Conservation (phyloP, 1,140 invertebrate genomes). For the Platorchestia sp. region DNA sequence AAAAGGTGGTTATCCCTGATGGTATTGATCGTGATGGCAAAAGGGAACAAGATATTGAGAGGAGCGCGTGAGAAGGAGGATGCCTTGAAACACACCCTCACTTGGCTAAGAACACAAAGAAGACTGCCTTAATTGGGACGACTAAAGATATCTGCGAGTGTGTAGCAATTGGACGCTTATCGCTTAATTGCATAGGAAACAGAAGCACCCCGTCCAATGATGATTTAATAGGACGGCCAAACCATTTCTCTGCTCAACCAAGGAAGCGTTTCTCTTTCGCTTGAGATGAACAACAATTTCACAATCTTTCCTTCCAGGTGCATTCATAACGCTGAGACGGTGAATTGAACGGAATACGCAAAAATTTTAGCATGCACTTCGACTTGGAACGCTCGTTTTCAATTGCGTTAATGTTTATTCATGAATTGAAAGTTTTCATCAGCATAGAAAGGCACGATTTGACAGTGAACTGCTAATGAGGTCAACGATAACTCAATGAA, state of each 20-base stretch:
- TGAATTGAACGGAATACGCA: neutral
- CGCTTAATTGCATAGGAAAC: constrained; percentile 50
- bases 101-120: constrained; percentile 22
- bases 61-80: neutral
- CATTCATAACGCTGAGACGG: too few species aligned
- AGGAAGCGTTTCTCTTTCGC: constrained; percentile 7
- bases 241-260: neutral
- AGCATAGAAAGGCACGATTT: too few species aligned
- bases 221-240: constrained; percentile 18
- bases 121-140: neutral
- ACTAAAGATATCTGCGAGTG: neutral
- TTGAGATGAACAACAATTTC: neutral
- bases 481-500: too few species aligned
- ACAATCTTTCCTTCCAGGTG: neutral
- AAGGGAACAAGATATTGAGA: neutral
- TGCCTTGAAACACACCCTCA: constrained; percentile 12
- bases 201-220: neutral
- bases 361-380: neutral
- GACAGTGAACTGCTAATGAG: too few species aligned
- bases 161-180: constrained; percentile 28
- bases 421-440: too few species aligned
- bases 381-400: neutral
- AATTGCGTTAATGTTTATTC: too few species aligned
- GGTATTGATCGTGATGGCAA: neutral
- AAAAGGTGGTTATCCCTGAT: neutral